A percentile compares a stretch with the other conserved stretches of the same genome.
These are phyloP conservation scores for Caerostris darwini DNA, from an alignment of 1,140 invertebrate genomes.

Conservation along the genomic window DNA sequence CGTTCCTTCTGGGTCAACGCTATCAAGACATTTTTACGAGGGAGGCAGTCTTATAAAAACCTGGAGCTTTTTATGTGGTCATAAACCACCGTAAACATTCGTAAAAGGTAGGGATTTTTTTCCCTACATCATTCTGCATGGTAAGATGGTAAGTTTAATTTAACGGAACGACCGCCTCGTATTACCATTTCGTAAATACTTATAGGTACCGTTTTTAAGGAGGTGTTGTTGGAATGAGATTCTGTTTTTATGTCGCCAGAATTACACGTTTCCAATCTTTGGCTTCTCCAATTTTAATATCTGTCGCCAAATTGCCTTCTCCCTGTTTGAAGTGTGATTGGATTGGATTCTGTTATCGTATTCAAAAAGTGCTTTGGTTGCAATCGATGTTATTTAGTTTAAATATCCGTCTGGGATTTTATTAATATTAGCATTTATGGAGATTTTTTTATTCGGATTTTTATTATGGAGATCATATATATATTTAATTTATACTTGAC, in stretches of 20 bases:
- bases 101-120: not conserved
- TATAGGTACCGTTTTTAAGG: not conserved
- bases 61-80: not conserved
- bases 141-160: not conserved
- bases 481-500: no score
- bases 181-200: not conserved
- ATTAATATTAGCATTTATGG: no score
- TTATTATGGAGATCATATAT: no score
- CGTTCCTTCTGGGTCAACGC: not conserved
- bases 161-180: not conserved
- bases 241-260: not conserved
- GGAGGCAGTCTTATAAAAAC: not conserved
- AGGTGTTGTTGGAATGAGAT: not conserved
- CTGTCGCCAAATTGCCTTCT: not conserved
- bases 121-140: not conserved
- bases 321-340: not conserved
- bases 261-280: not conserved
- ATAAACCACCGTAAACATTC: constrained; percentile 24
- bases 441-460: no score
- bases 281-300: not conserved
- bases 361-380: not conserved
- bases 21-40: not conserved
- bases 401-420: no score
- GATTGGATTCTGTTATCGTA: not conserved
- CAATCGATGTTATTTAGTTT: no score